Conservation (phyloP, 2,888 invertebrate genomes). For the Sesia bembeciformis region DNA sequence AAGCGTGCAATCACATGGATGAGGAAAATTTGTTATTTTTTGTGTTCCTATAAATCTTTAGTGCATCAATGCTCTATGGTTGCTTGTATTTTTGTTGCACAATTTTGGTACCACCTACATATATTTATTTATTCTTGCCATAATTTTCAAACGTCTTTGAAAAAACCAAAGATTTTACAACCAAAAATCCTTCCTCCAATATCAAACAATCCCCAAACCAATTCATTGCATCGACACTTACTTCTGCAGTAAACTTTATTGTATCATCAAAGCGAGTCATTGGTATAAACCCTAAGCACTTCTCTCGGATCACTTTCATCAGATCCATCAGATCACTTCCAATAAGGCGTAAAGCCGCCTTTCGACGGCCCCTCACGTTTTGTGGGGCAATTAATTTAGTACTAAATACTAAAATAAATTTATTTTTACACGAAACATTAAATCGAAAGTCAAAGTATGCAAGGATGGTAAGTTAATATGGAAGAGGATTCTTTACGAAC, state of each 20-base stretch:
- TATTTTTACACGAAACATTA: slow-evolving; percentile 38
- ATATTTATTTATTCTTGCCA: too few species aligned
- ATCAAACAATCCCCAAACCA: not conserved
- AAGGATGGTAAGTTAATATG: too few species aligned
- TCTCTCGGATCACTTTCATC: slow-evolving; percentile 15
- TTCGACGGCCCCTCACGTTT: slow-evolving; percentile 15
- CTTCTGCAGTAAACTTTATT: not conserved
- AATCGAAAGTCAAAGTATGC: slow-evolving; percentile 20
- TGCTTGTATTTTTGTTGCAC: too few species aligned
- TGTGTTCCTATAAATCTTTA: too few species aligned
- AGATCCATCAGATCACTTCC: slow-evolving; percentile 20
- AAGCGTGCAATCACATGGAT: too few species aligned
- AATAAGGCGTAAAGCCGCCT: slow-evolving; percentile 39
- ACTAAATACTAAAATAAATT: slow-evolving; percentile 64
- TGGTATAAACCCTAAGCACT: slow-evolving; percentile 14
- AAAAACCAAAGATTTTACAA: too few species aligned
- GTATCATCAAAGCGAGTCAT: not conserved
- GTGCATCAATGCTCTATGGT: too few species aligned
- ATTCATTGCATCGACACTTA: not conserved
- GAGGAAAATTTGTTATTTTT: too few species aligned
- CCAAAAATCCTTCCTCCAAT: too few species aligned
- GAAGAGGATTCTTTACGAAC: too few species aligned
- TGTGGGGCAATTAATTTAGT: slow-evolving; percentile 55
- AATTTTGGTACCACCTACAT: too few species aligned
- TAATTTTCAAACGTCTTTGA: too few species aligned